Evolutionary conservation across 2,797 vertebrate species (phyloP).

Genomic region (Peromyscus melanophrys): DNA sequence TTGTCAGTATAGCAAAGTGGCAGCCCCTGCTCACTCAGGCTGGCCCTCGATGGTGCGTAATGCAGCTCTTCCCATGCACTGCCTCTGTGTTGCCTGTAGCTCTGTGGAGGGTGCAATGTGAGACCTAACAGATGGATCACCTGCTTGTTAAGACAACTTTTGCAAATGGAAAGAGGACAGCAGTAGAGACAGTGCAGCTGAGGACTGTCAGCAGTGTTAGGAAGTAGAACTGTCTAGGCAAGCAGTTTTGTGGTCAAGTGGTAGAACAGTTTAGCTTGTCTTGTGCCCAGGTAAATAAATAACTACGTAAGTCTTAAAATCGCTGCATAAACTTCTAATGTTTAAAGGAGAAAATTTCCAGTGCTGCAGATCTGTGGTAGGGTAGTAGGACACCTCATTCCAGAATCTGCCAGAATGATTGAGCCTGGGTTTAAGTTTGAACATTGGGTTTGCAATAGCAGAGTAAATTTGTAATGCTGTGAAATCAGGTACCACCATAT

Average conservation of each 20-base stretch:
- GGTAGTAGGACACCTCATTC: not conserved
- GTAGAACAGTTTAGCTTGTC: not conserved
- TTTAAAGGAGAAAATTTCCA: conserved; percentile 32
- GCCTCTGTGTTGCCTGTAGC: not conserved
- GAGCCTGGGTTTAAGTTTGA: not conserved
- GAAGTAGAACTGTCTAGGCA: not conserved
- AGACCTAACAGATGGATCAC: not conserved
- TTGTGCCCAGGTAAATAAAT: conserved; percentile 38
- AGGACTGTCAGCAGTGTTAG: not conserved
- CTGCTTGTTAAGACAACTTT: conserved; percentile 8
- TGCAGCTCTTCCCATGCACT: not conserved
- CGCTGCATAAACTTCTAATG: not conserved
- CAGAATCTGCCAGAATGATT: not conserved
- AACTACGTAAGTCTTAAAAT: not conserved
- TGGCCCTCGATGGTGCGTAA: not conserved
- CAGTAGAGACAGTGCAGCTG: not conserved
- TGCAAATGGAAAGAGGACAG: not conserved
- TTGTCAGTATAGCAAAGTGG: not conserved
- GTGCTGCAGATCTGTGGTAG: not conserved
- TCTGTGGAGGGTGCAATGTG: not conserved
- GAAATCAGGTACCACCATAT: not conserved
- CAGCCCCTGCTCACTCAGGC: not conserved
- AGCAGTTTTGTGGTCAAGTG: not conserved
- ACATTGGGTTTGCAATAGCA: not conserved
- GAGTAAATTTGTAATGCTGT: not conserved